Percentiles rank a stretch among this genome's conserved stretches.
Conservation (phyloP, 2,888 invertebrate genomes). For the Mycogona germanica region DNA sequence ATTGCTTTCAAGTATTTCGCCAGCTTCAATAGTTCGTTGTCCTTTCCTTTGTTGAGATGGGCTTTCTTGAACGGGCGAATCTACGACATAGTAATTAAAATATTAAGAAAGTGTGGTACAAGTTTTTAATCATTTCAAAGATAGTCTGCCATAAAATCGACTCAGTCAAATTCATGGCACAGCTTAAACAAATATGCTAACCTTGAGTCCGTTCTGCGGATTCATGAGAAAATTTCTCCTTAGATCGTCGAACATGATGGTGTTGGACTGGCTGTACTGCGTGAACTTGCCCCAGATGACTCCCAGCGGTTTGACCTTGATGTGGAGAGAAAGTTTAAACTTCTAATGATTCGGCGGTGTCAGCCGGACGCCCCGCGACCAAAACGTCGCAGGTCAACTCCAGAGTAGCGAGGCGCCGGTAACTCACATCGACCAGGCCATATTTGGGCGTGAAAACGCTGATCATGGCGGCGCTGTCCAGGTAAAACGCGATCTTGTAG, state of each 20-base stretch:
- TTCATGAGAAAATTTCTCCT: conserved; percentile 95
- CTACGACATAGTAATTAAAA: conserved; percentile 25
- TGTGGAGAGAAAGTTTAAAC: conserved; percentile 3
- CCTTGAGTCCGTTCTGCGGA: conserved; percentile 76
- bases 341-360: neutral
- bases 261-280: conserved; percentile 79
- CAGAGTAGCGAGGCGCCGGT: too few species aligned
- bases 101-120: neutral
- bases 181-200: too few species aligned
- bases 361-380: neutral
- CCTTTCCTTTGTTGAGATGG: conserved; percentile 70
- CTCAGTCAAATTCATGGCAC: too few species aligned
- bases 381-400: too few species aligned
- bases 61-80: conserved; percentile 86
- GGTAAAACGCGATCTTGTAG: conserved; percentile 84
- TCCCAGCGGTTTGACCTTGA: conserved; percentile 80
- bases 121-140: neutral
- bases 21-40: conserved; percentile 66
- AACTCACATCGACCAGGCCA: conserved; percentile 74
- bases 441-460: conserved; percentile 81
- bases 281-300: conserved; percentile 94
- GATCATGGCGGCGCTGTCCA: conserved; percentile 90
- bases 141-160: too few species aligned
- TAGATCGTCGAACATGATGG: conserved; percentile 97
- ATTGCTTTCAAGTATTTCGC: conserved; percentile 69